Conservation (phyloP, 2,113 vertebrate species). For the Stomatorhinus ivindoensis region DNA sequence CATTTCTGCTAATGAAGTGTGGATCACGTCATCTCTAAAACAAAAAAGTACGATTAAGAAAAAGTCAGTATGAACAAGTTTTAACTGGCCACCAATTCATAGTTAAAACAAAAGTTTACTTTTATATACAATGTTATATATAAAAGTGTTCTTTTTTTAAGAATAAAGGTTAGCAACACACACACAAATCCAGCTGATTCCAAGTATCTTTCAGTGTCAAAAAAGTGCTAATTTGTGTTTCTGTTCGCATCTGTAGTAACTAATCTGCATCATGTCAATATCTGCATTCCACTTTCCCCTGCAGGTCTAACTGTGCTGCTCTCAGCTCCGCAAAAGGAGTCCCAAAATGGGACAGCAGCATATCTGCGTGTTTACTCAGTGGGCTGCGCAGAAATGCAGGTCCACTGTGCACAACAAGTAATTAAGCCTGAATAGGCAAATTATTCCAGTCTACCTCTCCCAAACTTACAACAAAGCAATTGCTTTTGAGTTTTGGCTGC, state of each 20-base stretch:
- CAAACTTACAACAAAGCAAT: conserved; percentile 17
- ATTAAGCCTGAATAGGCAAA: conserved; percentile 24
- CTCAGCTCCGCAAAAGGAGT: neutral
- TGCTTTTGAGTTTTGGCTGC: conserved; percentile 13
- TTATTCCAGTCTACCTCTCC: conserved; percentile 26
- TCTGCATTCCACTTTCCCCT: neutral
- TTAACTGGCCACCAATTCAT: too few species aligned
- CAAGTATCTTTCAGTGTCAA: neutral
- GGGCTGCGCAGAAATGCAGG: conserved; percentile 7
- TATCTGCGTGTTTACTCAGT: conserved; percentile 15
- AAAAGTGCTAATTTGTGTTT: neutral
- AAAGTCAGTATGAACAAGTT: too few species aligned
- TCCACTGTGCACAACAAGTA: conserved; percentile 14
- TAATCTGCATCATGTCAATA: neutral
- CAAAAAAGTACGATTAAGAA: too few species aligned
- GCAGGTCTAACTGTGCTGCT: neutral
- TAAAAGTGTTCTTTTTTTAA: neutral
- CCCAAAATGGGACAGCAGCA: conserved; percentile 16
- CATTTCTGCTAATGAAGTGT: too few species aligned
- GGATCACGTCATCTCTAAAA: too few species aligned
- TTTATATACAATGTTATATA: neutral
- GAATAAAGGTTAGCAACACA: neutral
- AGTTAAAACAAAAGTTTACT: too few species aligned
- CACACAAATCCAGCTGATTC: neutral
- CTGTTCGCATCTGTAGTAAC: neutral